These are phyloP conservation scores for Acronicta leporina DNA, from an alignment of 2,888 invertebrate species.

Conservation along the genomic window DNA sequence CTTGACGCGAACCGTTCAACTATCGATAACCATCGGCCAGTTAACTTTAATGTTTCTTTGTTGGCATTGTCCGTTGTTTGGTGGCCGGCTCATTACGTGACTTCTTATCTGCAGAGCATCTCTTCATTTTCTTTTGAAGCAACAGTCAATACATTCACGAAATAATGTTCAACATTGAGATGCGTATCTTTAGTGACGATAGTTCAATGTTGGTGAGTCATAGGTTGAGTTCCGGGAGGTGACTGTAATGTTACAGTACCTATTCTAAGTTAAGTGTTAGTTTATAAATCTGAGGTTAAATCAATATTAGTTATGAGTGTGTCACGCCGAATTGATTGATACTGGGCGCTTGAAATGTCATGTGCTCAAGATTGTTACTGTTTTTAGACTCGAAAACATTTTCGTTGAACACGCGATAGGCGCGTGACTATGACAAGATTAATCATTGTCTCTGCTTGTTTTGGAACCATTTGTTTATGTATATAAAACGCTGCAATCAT, in stretches of 20 bases:
- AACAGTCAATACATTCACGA: conserved; percentile 34
- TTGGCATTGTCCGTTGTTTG: conserved; percentile 58
- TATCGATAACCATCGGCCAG: conserved; percentile 62
- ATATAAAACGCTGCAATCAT: too few relatives aligned
- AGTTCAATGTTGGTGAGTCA: conserved; percentile 33
- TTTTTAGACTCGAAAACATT: too few relatives aligned
- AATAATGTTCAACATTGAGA: conserved; percentile 48
- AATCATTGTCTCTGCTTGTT: too few relatives aligned
- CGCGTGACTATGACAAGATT: too few relatives aligned
- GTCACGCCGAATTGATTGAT: conserved; percentile 15
- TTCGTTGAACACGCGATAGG: too few relatives aligned
- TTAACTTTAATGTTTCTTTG: conserved; percentile 64
- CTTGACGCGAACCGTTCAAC: conserved; percentile 10
- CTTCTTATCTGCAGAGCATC: conserved; percentile 36
- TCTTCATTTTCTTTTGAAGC: conserved; percentile 34
- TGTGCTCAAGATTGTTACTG: too few relatives aligned
- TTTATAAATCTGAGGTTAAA: conserved; percentile 10
- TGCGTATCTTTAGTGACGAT: conserved; percentile 50
- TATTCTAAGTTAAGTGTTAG: not conserved
- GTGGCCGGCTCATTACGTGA: conserved; percentile 47
- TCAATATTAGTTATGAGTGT: conserved; percentile 30
- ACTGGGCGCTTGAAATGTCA: not conserved
- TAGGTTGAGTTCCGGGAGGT: conserved; percentile 24
- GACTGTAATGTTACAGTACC: conserved; percentile 6
- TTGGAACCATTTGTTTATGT: too few relatives aligned